Evolutionary conservation across 2,888 invertebrate species (phyloP).

Genomic region (Dryocosmus kuriphilus): DNA sequence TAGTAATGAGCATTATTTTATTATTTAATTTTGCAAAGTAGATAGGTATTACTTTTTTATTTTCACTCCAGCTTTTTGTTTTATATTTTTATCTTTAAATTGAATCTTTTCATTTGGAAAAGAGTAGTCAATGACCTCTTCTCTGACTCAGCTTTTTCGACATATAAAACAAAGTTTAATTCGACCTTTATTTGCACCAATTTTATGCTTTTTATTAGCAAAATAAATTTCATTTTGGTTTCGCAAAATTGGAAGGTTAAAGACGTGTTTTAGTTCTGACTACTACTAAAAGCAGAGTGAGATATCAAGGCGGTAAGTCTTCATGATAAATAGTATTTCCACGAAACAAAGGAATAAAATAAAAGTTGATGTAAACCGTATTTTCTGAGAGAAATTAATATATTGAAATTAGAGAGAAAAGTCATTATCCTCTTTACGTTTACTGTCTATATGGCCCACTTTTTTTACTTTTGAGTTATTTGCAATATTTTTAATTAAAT

Average conservation of each 20-base stretch:
- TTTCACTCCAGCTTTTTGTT: not conserved
- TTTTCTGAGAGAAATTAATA: constrained; percentile 41
- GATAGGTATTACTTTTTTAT: constrained; percentile 1
- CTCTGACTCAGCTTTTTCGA: not conserved
- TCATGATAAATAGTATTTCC: not conserved
- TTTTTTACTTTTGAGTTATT: constrained; percentile 61
- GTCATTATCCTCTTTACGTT: constrained; percentile 47
- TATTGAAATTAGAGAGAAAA: constrained; percentile 1
- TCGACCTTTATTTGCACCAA: not conserved
- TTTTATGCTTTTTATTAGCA: not conserved
- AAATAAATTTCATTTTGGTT: not conserved
- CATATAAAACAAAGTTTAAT: not conserved
- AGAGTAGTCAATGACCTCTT: not conserved
- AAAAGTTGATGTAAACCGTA: not conserved
- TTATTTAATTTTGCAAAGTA: not conserved
- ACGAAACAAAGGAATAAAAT: not conserved
- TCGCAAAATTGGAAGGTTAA: not conserved
- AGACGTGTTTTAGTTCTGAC: not conserved
- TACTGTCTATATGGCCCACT: constrained; percentile 72
- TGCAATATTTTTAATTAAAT: constrained; percentile 8
- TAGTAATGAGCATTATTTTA: not conserved
- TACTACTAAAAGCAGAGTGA: not conserved
- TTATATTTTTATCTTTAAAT: constrained; percentile 45
- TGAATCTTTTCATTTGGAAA: constrained; percentile 8
- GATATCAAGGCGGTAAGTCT: not conserved